Base-by-base conservation (phyloP, 2,113 vertebrate species). In the Tachysurus vachellii region DNA sequence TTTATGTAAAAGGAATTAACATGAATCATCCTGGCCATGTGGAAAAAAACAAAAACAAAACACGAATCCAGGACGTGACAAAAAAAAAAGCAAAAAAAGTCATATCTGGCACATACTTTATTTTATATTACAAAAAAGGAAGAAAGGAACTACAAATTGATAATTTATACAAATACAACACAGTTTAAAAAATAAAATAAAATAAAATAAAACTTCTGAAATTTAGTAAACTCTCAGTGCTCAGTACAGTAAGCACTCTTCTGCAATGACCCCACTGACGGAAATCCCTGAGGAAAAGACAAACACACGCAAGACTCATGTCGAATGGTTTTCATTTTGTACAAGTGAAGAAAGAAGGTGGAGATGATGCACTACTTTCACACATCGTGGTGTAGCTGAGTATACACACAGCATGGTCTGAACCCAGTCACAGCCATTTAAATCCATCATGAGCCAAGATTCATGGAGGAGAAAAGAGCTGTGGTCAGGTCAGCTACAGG, bases 141-240 rank as follows among this genome's bases (percentile, higher is more conserved):
- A 92, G 88, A 95, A 96, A 94, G 95, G 95, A 95, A 96, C 96
- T 98, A 98, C 96, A 99, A 98, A 97, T 97, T 91, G 94, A 98
- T 97, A 96, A 97, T 98, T 98, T 98, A 98, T 98, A 98, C 97
- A 99, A 98, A 98, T 96, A 95, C 93, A 96, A 96, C 95, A 96
- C 93, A 93, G 95, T 96, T 95, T 94, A 96, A 98, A 96, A 97
- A 98, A 97, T 98, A 98, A 97, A 98, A 96, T 97, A 98, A 96
- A 36, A 36, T 36, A 99, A 98, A 97, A 97, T 96, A 97, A 95
- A 73, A 50, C 44, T 92, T 95, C 88, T 96, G 97, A 97, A 97
- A 97, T 98, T 98, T 97, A 97, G 97, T 97, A 98, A 98, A 98
- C 94, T 93, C 96, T 95, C 94, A 95, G 94, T 96, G 95, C 96